These are phyloP conservation scores for Uloborus plumipes DNA, from an alignment of 2,888 invertebrate genomes.

Conservation along the genomic window DNA sequence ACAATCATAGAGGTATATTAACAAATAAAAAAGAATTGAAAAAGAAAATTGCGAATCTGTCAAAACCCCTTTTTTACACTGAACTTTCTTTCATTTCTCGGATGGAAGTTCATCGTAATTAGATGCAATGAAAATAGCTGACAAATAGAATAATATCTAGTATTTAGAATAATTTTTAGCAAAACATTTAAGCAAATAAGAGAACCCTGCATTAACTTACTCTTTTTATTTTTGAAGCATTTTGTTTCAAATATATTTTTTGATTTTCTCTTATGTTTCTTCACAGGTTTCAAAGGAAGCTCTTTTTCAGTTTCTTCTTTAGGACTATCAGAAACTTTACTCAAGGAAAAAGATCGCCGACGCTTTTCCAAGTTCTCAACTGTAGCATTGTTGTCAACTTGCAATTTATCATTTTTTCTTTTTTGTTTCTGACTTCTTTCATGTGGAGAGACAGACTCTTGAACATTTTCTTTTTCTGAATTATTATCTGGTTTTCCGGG, in stretches of 20 bases:
- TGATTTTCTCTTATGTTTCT: conserved; percentile 49
- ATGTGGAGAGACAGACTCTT: conserved; percentile 21
- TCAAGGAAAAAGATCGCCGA: conserved; percentile 13
- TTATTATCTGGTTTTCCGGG: conserved; percentile 44
- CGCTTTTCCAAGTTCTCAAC: conserved; percentile 8
- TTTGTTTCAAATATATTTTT: conserved; percentile 55
- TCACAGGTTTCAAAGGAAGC: conserved; percentile 9
- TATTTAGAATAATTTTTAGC: neutral
- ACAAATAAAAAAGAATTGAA: too few species aligned
- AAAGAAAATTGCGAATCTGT: too few species aligned
- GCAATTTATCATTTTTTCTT: conserved; percentile 36
- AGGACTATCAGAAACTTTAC: conserved; percentile 4
- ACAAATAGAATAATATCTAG: neutral
- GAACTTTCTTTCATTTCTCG: too few species aligned
- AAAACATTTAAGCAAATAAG: neutral
- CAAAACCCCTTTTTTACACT: too few species aligned
- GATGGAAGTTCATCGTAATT: too few species aligned
- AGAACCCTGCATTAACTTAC: conserved; percentile 11
- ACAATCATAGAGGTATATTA: too few species aligned
- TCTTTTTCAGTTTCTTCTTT: conserved; percentile 28
- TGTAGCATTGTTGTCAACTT: conserved; percentile 13
- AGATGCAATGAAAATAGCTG: too few species aligned
- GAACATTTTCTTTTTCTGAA: conserved; percentile 56
- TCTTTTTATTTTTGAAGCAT: conserved; percentile 48
- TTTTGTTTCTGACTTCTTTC: conserved; percentile 31